Base-by-base conservation (phyloP, 2,113 vertebrate species). In the Baryphthengus martii region DNA sequence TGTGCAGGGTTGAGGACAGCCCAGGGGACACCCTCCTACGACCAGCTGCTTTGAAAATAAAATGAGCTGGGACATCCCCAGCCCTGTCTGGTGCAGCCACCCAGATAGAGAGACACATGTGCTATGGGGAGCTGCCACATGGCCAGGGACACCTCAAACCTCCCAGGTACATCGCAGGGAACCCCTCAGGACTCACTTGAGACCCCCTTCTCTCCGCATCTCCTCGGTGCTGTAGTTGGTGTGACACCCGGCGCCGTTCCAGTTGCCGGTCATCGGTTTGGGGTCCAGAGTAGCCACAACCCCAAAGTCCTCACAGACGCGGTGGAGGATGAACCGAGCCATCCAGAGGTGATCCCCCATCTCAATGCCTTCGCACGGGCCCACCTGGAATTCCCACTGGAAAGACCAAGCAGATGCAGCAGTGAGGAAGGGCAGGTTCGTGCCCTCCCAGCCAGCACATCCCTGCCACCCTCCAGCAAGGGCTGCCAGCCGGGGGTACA, bases 291-390 rank as follows among this genome's bases (percentile, higher is more conserved):
- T 97, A 47, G 98, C 98, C 44, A 98, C 95, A 3, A 98, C 94
- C 24, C 97, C 97, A 26, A 98, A 98, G 37, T 98, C 98, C 96
- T 99, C 99, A 1, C 98, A 98, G 67, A 99, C 98, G 0, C 98
- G 98, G 78, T 99, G 98, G 63, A 99, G 96, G 89, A 99, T 97
- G 96, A 98, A 99, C 4, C 98, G 98, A 18, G 98, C 95, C 88
- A 99, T 98, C 98, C 99, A 99, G 50, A 99, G 97, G 23, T 99
- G 98, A 94, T 99, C 99, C 1, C 98, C 98, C 97, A 98, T 98
- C 47, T 98, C 98, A 1, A 99, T 97, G 31, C 98, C 98, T 74
- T 98, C 97, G 3, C 98, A 98, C 0, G 98, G 98, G 6, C 98
- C 98, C 68, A 98, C 97, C 92, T 98, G 98, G 92, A 98, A 98